Conservation (phyloP, 1,140 invertebrate genomes). For the Aphelenchoides avenae region DNA sequence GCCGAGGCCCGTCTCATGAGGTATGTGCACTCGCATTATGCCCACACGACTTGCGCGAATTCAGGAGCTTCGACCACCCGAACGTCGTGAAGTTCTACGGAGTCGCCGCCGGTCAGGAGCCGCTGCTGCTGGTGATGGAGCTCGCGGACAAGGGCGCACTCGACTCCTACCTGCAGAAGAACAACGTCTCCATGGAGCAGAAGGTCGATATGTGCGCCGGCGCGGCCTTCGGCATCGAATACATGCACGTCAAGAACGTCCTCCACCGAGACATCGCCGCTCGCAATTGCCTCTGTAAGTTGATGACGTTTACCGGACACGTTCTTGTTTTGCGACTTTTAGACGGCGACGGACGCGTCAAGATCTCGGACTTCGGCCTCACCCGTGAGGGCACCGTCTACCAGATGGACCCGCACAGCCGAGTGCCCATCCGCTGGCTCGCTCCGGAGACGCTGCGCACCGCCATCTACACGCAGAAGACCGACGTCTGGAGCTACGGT, state of each 20-base stretch:
- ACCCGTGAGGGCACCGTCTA: conserved; percentile 21
- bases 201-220: conserved; percentile 27
- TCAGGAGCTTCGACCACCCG: conserved; percentile 20
- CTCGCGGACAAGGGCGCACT: conserved; percentile 14
- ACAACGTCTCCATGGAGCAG: background rate
- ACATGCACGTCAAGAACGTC: conserved; percentile 17
- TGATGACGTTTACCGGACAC: background rate
- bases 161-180: conserved; percentile 5
- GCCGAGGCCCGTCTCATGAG: conserved; percentile 36
- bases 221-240: conserved; percentile 26
- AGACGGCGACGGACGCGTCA: conserved; percentile 2
- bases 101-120: conserved; percentile 31
- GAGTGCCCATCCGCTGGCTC: conserved; percentile 32
- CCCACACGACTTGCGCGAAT: conserved; percentile 12
- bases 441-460: conserved; percentile 24
- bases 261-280: conserved; percentile 29
- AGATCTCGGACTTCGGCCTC: conserved; percentile 34
- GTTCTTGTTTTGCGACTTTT: background rate
- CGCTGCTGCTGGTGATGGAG: conserved; percentile 37
- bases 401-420: conserved; percentile 1
- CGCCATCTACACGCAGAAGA: conserved; percentile 27
- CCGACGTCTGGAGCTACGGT: conserved; percentile 27
- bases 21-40: background rate
- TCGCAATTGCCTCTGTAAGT: conserved; percentile 22
- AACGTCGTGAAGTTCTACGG: conserved; percentile 41